These are phyloP conservation scores for Drosophila nr. medialis DNA, from an alignment of 2,888 invertebrate genomes.

Conservation along the genomic window DNA sequence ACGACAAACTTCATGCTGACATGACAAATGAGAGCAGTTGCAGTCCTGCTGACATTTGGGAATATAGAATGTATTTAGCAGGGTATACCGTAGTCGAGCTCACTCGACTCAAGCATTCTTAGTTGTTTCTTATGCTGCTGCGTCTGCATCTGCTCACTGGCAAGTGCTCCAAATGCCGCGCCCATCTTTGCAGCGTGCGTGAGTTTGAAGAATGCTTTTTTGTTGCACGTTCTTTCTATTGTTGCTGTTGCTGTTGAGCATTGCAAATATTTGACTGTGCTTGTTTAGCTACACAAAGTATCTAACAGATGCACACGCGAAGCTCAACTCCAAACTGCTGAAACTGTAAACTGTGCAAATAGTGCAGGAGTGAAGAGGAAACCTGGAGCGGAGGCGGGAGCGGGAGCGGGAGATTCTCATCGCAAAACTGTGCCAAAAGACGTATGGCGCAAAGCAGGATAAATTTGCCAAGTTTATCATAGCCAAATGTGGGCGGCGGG, in stretches of 20 bases:
- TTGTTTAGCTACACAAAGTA: constrained; percentile 66
- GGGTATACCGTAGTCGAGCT: not conserved
- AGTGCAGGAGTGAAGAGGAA: constrained; percentile 25
- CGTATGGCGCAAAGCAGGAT: constrained; percentile 80
- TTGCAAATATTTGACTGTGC: constrained; percentile 72
- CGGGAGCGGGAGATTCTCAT: constrained; percentile 13
- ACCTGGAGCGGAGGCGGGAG: too few species aligned
- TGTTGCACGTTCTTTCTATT: constrained; percentile 19
- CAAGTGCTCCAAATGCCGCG: constrained; percentile 56
- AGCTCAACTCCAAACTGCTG: constrained; percentile 45
- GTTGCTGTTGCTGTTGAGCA: constrained; percentile 47
- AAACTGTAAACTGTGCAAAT: constrained; percentile 76
- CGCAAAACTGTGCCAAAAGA: constrained; percentile 76
- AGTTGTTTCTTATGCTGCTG: not conserved
- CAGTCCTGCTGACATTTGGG: not conserved
- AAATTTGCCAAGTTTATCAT: constrained; percentile 81
- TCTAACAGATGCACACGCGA: constrained; percentile 62
- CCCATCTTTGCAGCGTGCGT: constrained; percentile 53
- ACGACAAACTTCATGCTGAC: not conserved
- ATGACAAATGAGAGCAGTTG: not conserved
- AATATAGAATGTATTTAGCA: not conserved
- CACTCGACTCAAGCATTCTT: not conserved
- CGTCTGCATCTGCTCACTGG: constrained; percentile 4
- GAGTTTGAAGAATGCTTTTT: constrained; percentile 42
- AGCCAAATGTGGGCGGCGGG: constrained; percentile 40